Evolutionary conservation across 2,797 vertebrate genomes (phyloP).

Genomic region (Falco cherrug): DNA sequence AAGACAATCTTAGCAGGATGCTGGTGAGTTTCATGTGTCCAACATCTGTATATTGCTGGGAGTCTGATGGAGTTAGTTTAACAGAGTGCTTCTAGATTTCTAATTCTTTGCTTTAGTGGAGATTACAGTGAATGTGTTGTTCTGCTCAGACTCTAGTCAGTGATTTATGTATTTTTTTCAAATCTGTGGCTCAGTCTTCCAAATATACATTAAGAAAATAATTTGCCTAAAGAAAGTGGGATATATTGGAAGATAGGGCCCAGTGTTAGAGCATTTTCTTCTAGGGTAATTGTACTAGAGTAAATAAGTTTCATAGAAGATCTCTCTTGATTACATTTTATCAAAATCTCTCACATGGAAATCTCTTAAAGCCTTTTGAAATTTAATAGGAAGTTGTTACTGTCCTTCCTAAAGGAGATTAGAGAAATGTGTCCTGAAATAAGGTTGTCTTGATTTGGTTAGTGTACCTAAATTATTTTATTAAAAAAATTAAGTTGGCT

Average conservation of each 20-base stretch:
- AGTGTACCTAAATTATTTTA: background rate
- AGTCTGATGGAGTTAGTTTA: background rate
- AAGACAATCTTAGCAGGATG: background rate
- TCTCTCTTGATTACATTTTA: background rate
- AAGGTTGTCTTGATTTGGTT: background rate
- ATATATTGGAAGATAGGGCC: background rate
- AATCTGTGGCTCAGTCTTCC: background rate
- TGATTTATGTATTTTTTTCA: background rate
- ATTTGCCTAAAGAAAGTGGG: background rate
- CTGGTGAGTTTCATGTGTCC: rapidly evolving
- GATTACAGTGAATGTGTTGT: background rate
- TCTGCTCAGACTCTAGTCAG: background rate
- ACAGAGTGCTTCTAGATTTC: background rate
- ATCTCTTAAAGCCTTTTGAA: background rate
- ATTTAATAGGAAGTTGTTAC: background rate
- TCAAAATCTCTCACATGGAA: background rate
- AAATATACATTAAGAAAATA: background rate
- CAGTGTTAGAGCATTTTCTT: background rate
- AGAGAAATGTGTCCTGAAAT: background rate
- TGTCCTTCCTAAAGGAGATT: background rate
- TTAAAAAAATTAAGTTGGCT: background rate
- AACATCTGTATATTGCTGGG: background rate
- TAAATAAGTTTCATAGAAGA: background rate
- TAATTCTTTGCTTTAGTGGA: rapidly evolving
- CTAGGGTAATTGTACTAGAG: background rate